These are phyloP conservation scores for Prenolepis imparis DNA, from an alignment of 2,888 invertebrate genomes.

Conservation along the genomic window DNA sequence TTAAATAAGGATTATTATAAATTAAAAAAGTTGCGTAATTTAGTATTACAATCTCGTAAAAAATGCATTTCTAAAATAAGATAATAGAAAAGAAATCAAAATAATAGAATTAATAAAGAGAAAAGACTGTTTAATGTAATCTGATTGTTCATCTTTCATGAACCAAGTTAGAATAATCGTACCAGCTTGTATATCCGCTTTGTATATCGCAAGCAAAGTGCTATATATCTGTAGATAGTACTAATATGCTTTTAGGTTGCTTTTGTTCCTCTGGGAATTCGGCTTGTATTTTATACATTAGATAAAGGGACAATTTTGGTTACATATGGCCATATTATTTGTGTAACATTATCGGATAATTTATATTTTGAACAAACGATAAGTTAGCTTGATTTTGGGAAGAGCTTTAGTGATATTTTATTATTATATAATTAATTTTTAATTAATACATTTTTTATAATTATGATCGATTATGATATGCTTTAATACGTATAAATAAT, in stretches of 20 bases:
- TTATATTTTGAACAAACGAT: neutral
- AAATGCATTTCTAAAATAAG: neutral
- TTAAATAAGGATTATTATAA: neutral
- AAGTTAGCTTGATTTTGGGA: neutral
- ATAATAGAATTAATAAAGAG: neutral
- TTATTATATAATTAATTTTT: neutral
- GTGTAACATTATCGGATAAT: constrained; percentile 1
- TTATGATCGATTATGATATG: neutral
- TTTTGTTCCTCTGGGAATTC: constrained; percentile 17
- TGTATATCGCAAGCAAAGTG: constrained; percentile 9
- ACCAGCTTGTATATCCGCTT: neutral
- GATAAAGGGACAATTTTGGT: neutral
- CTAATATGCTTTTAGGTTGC: neutral
- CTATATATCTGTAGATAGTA: constrained; percentile 7
- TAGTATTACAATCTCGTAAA: neutral
- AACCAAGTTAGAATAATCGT: neutral
- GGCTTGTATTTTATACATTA: constrained; percentile 28
- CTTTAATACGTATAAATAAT: neutral
- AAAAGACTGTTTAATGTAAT: neutral
- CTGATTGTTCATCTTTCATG: neutral
- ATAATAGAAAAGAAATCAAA: constrained; percentile 7
- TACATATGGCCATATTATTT: neutral
- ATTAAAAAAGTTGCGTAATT: neutral
- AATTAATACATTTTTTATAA: neutral
- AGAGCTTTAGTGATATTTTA: neutral